Evolutionary conservation across 2,888 invertebrate species (phyloP), one percentile per base, ranked within the genome.

Genomic region (Apotomis capreana): DNA sequence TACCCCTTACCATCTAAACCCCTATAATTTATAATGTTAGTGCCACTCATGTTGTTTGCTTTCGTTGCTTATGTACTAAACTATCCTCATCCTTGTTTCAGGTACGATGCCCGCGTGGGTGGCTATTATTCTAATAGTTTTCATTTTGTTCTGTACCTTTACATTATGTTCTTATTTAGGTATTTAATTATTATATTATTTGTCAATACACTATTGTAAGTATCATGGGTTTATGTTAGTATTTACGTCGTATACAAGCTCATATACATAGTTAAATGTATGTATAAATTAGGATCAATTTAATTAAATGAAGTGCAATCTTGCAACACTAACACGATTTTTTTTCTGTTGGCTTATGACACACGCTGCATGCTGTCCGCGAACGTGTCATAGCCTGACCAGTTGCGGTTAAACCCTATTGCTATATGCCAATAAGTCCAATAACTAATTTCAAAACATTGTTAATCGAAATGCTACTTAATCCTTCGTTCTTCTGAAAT

Each of bases 41-140:
- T 26, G 44, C 44, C 6, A 8, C 49, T 49, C 49, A 10, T 49
- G 6, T 10, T 0, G 9, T 49, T 2, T 46, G 46, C 46, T 9
- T 40, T 46, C 46, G 10, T 4, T 10, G 9, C 12, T 49, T 49
- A 3, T 36, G 1, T 2, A 40, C 36, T 51, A 9, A 52, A 40
- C 40, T 1, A 12, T 4, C 61, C 26, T 73, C 71, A 60, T 78
- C 74, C 88, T 80, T 77, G 70, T 94, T 95, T 63, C 94, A 97
- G 97, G 94, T 90, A 95, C 96, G 69, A 94, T 97, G 82, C 97
- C 97, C 73, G 95, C 96, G 75, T 97, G 97, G 97, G 87, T 96
- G 76, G 97, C 97, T 80, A 94, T 97, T 74, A 79, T 96, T 75
- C 93, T 97, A 67, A 96, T 98, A 78, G 91, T 97, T 75, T 88